Base-by-base conservation (phyloP, 2,888 invertebrate species). In the Drosophila fungiperda region DNA sequence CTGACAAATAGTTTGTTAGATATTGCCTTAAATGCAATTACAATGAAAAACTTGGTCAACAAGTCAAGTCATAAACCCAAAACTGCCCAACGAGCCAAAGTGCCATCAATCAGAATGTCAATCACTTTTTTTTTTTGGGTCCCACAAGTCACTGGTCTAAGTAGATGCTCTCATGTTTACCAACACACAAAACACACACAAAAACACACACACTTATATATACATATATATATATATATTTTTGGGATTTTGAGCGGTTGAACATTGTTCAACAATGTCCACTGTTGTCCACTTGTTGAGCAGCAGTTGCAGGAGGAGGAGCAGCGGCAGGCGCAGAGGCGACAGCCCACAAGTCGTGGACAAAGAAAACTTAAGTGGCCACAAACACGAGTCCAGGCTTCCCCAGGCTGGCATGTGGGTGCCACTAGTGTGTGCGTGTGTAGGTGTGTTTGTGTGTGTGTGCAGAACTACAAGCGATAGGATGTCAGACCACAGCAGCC, bases 291-390 rank as follows among this genome's bases (percentile, higher is more conserved):
- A 85, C 85, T 89, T 85, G 85, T 85, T 85, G 85, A 87, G 61
- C 78, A 68, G 68, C 55, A 68, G 71, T 48, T 72, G 60, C 76
- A 70, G 65, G 52, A 65, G 76, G 61, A 68, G 49, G 63, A 63
- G 76, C 64, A 68, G 49, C 65, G 66, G 40, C 45, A n/a, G 50
- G 12, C 50, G 26, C 26, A 26, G 26, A 15, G 17, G 26, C 15
- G 49, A 17, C 59, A 42, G 74, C 67, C 77, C 83, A 81, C 87
- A 83, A 78, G 87, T 78, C 87, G 74, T 59, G 79, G 68, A 87
- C 87, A 84, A 84, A 87, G 84, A 81, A 88, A 84, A 87, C 84
- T 89, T 83, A 89, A 89, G 84, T 89, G 89, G 87, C 87, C 89
- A 73, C 88, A 79, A 80, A 61, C 65, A 68, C 50, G 53, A 60